A percentile compares a stretch with the other conserved stretches of the same genome.
phyloP scores from a whole-genome alignment of 2,797 vertebrate genomes.

The Tangara arthus region DNA sequence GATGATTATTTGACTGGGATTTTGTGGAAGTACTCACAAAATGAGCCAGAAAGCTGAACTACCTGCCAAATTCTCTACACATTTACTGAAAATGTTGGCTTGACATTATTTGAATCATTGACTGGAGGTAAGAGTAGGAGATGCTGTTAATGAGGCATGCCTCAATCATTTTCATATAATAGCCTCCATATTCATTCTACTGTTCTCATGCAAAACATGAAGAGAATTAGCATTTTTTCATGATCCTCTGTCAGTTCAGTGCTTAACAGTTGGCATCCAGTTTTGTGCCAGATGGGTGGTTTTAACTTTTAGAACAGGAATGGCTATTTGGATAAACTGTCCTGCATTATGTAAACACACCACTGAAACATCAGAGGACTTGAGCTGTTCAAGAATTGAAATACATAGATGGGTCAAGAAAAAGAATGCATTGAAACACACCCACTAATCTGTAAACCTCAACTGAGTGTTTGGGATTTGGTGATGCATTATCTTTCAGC shows the following conservation, averaged over 20 bases:
- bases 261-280: conserved; percentile 57
- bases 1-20: not conserved
- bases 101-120: conserved; percentile 32
- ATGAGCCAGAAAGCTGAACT: not conserved
- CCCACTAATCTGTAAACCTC: not conserved
- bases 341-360: conserved; percentile 21
- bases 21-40: not conserved
- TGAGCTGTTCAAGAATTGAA: not conserved
- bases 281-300: conserved; percentile 56
- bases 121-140: not conserved
- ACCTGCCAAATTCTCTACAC: not conserved
- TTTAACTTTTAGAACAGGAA: conserved; percentile 59
- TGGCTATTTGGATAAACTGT: conserved; percentile 53
- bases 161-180: conserved; percentile 45
- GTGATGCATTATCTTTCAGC: not conserved
- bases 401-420: not conserved
- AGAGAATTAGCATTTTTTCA: conserved; percentile 37
- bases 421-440: not conserved
- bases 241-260: conserved; percentile 1
- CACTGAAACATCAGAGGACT: not conserved
- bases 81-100: conserved; percentile 21
- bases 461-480: not conserved
- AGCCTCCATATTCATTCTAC: not conserved
- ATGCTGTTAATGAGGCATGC: conserved; percentile 11
- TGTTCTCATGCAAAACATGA: conserved; percentile 4